Conservation (phyloP, 2,113 vertebrate genomes). For the Platichthys flesus region DNA sequence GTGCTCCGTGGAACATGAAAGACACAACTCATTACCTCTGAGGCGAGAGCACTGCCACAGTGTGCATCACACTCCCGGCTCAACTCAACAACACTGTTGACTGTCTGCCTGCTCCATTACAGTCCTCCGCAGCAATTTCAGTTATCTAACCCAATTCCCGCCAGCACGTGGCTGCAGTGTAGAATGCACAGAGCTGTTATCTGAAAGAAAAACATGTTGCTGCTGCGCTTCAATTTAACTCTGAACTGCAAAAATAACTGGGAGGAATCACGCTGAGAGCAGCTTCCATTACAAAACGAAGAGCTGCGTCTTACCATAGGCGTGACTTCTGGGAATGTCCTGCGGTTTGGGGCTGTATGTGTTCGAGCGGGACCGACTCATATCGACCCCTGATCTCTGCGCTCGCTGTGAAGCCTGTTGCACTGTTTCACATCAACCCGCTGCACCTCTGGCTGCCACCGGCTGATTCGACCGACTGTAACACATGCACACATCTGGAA, state of each 20-base stretch:
- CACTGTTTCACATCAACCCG: conserved; percentile 35
- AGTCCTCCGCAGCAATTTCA: conserved; percentile 24
- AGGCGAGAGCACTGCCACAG: conserved; percentile 22
- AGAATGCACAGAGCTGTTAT: conserved; percentile 32
- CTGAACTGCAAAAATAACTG: conserved; percentile 2
- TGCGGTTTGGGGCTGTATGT: conserved; percentile 14
- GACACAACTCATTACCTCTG: conserved; percentile 14
- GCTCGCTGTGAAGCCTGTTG: conserved; percentile 28
- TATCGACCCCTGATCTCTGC: conserved; percentile 39
- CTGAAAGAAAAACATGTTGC: conserved; percentile 20
- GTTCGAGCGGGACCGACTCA: not conserved
- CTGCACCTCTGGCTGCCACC: not conserved
- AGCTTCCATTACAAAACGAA: conserved; percentile 25
- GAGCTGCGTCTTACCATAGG: conserved; percentile 21
- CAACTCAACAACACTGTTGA: conserved; percentile 1
- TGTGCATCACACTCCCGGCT: conserved; percentile 26
- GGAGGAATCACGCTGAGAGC: conserved; percentile 11
- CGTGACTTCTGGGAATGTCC: conserved; percentile 38
- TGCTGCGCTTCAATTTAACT: conserved; percentile 24
- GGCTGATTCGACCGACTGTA: conserved; percentile 16
- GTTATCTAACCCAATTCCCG: not conserved
- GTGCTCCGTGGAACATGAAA: conserved; percentile 24
- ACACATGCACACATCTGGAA: conserved; percentile 43
- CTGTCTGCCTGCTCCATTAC: conserved; percentile 17
- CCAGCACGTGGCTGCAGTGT: conserved; percentile 33